phyloP scores from a whole-genome alignment of 1,140 invertebrate genomes.

The Onthophagus taurus region DNA sequence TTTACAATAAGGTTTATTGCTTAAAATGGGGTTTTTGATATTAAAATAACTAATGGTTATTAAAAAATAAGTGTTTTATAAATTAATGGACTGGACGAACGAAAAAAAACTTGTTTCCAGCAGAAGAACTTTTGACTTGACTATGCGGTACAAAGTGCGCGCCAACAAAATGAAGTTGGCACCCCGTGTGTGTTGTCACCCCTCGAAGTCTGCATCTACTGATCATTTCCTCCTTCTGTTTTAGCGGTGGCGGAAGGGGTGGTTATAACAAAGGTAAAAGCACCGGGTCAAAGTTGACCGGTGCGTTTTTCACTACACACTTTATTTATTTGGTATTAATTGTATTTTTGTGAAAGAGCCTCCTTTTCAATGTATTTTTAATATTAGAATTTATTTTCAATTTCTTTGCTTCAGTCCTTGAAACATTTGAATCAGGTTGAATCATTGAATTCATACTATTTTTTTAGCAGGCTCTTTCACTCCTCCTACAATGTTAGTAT shows the following conservation, averaged over 20 bases:
- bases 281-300: slow-evolving; percentile 26
- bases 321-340: slow-evolving; percentile 24
- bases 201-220: slow-evolving; percentile 26
- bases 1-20: no score
- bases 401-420: no score
- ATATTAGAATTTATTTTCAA: no score
- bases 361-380: no score
- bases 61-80: no score
- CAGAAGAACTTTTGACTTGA: slow-evolving; percentile 16
- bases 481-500: no score
- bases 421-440: no score
- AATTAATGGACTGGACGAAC: no score
- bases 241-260: slow-evolving; percentile 36
- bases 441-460: no score
- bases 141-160: slow-evolving; percentile 12
- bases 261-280: slow-evolving; percentile 38
- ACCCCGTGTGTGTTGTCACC: slow-evolving; percentile 21
- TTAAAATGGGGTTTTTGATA: no score
- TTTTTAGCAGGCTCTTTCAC: no score
- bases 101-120: slow-evolving; percentile 11
- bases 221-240: slow-evolving; percentile 35
- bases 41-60: no score
- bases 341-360: slow-evolving; percentile 21
- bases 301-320: slow-evolving; percentile 31
- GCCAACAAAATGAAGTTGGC: slow-evolving; percentile 19